Percentiles rank a stretch among this genome's conserved stretches.
phyloP scores from a whole-genome alignment of 2,113 vertebrate species.

The Cyanocitta stelleri region DNA sequence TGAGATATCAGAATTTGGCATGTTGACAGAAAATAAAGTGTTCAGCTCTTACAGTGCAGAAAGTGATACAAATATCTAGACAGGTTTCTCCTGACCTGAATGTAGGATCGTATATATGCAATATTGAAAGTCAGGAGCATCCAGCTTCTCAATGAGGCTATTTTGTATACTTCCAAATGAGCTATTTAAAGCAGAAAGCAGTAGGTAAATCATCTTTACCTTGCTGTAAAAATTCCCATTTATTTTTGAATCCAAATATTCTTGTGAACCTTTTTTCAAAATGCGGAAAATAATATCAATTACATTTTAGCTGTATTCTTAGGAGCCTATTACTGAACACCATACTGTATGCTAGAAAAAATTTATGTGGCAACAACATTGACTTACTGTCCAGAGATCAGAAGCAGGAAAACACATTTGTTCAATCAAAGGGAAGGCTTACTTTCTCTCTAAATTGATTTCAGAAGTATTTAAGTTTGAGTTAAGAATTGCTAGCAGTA shows the following conservation, averaged over 20 bases:
- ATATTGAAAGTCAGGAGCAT: neutral
- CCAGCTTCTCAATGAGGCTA: neutral
- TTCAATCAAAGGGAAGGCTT: neutral
- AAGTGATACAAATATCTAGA: neutral
- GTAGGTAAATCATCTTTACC: neutral
- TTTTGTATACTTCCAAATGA: neutral
- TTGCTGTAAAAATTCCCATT: neutral
- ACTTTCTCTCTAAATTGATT: conserved; percentile 9
- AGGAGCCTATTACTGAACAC: neutral
- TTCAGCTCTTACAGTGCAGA: neutral
- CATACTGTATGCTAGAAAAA: neutral
- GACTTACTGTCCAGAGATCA: neutral
- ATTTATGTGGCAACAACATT: neutral
- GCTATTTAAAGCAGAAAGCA: neutral
- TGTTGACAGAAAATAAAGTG: neutral
- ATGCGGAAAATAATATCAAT: neutral
- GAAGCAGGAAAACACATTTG: neutral
- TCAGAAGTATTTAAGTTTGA: conserved; percentile 23
- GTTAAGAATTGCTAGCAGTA: neutral
- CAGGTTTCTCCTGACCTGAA: neutral
- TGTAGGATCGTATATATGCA: neutral
- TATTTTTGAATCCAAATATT: neutral
- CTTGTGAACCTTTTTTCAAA: neutral
- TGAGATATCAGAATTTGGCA: neutral
- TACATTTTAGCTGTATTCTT: neutral